Evolutionary conservation across 30 jellyfish, hydroid and myxozoan genomes (phyloP).

Genomic region (Nemopilema nomurai): DNA sequence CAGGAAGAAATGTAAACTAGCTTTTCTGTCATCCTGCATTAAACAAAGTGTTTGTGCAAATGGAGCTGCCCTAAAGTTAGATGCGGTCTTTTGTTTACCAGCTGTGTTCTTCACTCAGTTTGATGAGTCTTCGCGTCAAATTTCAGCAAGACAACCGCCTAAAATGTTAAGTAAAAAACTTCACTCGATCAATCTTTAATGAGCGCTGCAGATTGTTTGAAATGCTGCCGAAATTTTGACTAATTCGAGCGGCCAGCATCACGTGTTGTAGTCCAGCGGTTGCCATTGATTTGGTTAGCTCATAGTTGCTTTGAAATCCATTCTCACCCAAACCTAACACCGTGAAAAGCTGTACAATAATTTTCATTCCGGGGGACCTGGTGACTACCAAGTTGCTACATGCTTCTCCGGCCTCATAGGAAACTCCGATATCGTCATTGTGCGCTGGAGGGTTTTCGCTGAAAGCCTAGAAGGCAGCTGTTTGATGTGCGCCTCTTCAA

Average conservation of each 20-base stretch:
- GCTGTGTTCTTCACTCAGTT: background rate
- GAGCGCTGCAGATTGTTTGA: slow-evolving; percentile 24
- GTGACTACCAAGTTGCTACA: background rate
- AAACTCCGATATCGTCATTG: background rate
- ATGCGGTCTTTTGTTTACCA: background rate
- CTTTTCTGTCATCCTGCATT: background rate
- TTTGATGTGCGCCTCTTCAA: background rate
- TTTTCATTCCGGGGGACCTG: slow-evolving; percentile 17
- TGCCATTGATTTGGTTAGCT: slow-evolving; percentile 9
- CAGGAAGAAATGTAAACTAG: background rate
- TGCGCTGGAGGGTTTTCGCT: background rate
- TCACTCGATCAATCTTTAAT: slow-evolving; percentile 39
- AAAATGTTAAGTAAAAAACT: slow-evolving; percentile 7
- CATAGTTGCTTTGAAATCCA: slow-evolving; percentile 12
- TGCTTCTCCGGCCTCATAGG: background rate
- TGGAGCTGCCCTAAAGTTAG: background rate
- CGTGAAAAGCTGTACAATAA: slow-evolving; percentile 12
- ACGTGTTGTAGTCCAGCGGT: slow-evolving; percentile 3
- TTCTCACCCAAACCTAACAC: background rate
- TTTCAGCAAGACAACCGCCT: slow-evolving; percentile 1
- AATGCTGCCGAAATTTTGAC: slow-evolving; percentile 14
- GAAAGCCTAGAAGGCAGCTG: background rate
- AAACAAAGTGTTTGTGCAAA: background rate
- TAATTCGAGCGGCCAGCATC: slow-evolving; percentile 3
- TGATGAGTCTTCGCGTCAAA: background rate